phyloP scores from a whole-genome alignment of 2,797 vertebrate species.

The Sebastes hubbsi region DNA sequence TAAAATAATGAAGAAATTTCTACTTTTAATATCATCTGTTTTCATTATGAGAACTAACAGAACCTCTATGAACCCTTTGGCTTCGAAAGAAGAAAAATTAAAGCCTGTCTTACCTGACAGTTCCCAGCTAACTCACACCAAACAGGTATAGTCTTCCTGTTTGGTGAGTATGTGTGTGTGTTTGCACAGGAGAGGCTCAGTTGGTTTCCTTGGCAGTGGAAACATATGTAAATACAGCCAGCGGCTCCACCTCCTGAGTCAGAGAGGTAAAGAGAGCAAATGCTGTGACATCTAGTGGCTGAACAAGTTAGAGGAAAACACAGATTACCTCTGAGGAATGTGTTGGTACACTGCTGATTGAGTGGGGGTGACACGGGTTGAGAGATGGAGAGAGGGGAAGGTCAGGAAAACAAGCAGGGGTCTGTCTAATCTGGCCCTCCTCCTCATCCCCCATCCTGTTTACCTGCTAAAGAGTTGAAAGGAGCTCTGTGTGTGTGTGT shows the following conservation, averaged over 20 bases:
- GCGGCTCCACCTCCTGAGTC: constrained; percentile 59
- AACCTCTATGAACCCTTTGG: neutral
- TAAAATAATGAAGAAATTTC: neutral
- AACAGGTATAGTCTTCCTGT: constrained; percentile 74
- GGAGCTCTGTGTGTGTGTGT: constrained; percentile 50
- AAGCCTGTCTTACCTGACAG: constrained; percentile 65
- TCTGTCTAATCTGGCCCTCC: constrained; percentile 59
- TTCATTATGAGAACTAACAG: neutral
- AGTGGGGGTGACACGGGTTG: neutral
- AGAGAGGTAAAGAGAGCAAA: constrained; percentile 32
- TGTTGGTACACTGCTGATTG: neutral
- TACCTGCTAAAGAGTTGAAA: constrained; percentile 72
- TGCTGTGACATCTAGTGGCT: constrained; percentile 56
- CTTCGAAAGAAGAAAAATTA: neutral
- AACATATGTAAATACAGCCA: constrained; percentile 62
- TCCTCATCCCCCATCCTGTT: constrained; percentile 64
- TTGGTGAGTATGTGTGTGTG: constrained; percentile 57
- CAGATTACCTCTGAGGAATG: constrained; percentile 36
- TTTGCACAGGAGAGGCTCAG: constrained; percentile 72
- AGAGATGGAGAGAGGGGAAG: constrained; percentile 29
- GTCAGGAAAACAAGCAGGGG: constrained; percentile 59
- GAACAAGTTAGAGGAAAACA: constrained; percentile 6
- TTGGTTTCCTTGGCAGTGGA: constrained; percentile 77
- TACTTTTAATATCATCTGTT: neutral
- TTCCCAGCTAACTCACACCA: constrained; percentile 34